These are phyloP conservation scores for Beroe ovata DNA, from an alignment of 37 sponge, comb jelly and placozoan species.

Conservation along the genomic window DNA sequence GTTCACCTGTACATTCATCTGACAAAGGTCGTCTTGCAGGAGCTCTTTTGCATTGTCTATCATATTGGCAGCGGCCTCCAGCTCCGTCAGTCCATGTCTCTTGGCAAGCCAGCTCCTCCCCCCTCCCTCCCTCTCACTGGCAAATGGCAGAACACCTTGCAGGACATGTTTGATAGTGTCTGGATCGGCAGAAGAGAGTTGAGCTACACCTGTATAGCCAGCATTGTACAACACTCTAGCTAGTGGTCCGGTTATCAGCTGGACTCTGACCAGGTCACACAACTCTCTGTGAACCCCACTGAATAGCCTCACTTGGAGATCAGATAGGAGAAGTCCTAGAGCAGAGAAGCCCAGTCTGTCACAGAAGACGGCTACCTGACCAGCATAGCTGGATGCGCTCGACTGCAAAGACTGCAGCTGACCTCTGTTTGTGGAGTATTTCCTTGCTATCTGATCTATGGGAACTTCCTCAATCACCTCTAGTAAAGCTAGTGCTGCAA, in stretches of 20 bases:
- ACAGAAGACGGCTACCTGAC: slow-evolving; percentile 96
- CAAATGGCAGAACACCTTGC: slow-evolving; percentile 84
- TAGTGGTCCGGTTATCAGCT: slow-evolving; percentile 82
- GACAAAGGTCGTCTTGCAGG: slow-evolving; percentile 66
- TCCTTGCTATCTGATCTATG: slow-evolving; percentile 74
- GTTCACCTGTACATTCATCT: slow-evolving; percentile 18
- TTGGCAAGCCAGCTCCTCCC: slow-evolving; percentile 77
- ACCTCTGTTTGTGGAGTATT: slow-evolving; percentile 83
- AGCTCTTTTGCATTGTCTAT: slow-evolving; percentile 81
- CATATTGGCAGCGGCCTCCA: slow-evolving; percentile 78
- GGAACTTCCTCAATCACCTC: slow-evolving; percentile 90
- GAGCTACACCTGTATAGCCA: slow-evolving; percentile 81
- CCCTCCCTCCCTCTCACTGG: slow-evolving; percentile 56
- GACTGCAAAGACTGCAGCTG: slow-evolving; percentile 91
- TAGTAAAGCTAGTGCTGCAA: slow-evolving; percentile 86
- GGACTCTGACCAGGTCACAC: slow-evolving; percentile 86
- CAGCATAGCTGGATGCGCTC: slow-evolving; percentile 91
- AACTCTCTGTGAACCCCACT: slow-evolving; percentile 95
- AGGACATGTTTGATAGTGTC: slow-evolving; percentile 74
- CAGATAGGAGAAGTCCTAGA: slow-evolving; percentile 86
- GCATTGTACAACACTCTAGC: slow-evolving; percentile 93
- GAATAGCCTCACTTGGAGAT: slow-evolving; percentile 88
- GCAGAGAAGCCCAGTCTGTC: slow-evolving; percentile 84
- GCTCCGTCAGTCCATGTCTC: slow-evolving; percentile 77
- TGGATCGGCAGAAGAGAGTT: slow-evolving; percentile 82